These are phyloP conservation scores for Drosophila subsilvestris DNA, from an alignment of 2,888 invertebrate species.

Conservation along the genomic window DNA sequence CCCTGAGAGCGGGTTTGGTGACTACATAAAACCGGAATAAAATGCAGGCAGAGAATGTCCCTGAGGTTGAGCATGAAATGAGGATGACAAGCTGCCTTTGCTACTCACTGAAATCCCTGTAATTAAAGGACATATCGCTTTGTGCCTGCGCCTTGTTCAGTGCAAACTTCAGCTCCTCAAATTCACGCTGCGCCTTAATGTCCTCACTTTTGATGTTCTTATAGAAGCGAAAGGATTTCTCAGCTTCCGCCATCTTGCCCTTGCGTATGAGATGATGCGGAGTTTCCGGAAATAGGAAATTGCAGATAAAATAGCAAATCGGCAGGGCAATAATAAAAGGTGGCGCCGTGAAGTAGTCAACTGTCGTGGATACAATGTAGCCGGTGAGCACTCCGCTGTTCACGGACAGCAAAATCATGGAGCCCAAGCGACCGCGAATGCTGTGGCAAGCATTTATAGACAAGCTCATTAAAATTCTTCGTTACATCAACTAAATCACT, in stretches of 20 bases:
- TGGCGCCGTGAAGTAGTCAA: constrained; percentile 61
- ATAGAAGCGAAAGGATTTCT: constrained; percentile 71
- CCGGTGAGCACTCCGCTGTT: constrained; percentile 67
- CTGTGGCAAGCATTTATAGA: constrained; percentile 56
- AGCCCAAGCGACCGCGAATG: constrained; percentile 79
- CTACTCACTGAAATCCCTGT: constrained; percentile 78
- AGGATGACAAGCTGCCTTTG: too few relatives aligned
- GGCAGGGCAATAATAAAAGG: constrained; percentile 61
- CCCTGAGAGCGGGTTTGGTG: constrained; percentile 58
- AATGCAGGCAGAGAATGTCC: too few relatives aligned
- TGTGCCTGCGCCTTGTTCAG: constrained; percentile 48
- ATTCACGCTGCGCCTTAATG: constrained; percentile 56
- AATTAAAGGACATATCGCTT: constrained; percentile 36
- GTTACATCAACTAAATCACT: constrained; percentile 18
- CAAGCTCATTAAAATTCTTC: too few relatives aligned
- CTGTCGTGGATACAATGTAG: constrained; percentile 61
- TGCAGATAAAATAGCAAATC: constrained; percentile 57
- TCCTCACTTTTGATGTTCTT: constrained; percentile 53
- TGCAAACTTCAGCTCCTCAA: constrained; percentile 48
- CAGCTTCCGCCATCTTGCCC: constrained; percentile 57
- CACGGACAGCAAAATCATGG: constrained; percentile 70
- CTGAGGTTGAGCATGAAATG: too few relatives aligned
- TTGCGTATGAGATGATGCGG: constrained; percentile 68
- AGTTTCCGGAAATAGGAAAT: constrained; percentile 72
- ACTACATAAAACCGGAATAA: constrained; percentile 60